Evolutionary conservation across 1,140 invertebrate species (phyloP), one percentile per base, ranked within the genome.

Genomic region (Saccostrea glomerata): DNA sequence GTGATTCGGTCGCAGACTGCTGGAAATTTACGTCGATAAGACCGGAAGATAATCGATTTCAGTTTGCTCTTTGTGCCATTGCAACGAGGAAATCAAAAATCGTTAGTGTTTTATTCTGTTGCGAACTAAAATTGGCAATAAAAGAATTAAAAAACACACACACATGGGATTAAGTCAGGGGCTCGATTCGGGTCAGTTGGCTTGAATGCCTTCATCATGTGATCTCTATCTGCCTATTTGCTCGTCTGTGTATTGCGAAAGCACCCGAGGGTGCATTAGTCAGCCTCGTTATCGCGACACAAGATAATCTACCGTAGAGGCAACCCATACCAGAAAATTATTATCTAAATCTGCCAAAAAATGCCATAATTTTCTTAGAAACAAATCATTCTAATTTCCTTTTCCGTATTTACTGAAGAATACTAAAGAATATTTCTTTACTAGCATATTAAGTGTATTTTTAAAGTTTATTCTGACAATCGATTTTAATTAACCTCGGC

Each of bases 1-100:
- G 70, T 77, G 70, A 77, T 77, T 77, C 70, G 70, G 70, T 77
- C 30, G 30, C 70, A 77, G 25, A 30, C 70, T 77, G 70, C 23
- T 77, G 30, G 70, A 77, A 77, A 77, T 15, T 77, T 30, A 7
- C 30, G 70, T 77, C 7, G 70, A 77, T 77, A 30, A 77, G 23
- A 15, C 70, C 70, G 25, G 70, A 77, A 77, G 25, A 77, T 36
- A 30, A 77, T 77, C 15, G 70, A 77, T 77, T 77, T 77, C 13
- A 30, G 15, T 25, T 77, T 25, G 23, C 25, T 77, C 25, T 77
- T 77, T 77, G 70, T 77, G 25, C 70, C 23, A 77, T 15, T 30
- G 25, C 70, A 36, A 77, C 13, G 12, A 77, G 70, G 70, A 77
- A 77, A 77, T 77, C 25, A 25, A 36, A 77, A 77, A 77, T 77